phyloP scores from a whole-genome alignment of 2,888 invertebrate species.

The Morpho deidamia region DNA sequence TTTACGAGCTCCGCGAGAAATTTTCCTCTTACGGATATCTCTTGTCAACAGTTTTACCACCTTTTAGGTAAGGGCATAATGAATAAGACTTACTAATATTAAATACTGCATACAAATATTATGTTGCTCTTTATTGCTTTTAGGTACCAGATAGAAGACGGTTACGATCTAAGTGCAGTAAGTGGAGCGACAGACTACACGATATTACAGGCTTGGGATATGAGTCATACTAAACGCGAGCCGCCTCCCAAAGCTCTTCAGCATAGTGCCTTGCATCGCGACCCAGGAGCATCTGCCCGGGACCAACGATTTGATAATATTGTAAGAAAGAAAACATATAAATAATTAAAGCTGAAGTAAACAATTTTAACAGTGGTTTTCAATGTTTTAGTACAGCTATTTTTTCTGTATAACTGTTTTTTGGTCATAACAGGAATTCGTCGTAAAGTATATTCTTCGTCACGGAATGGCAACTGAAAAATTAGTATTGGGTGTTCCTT shows the following conservation, averaged over 20 bases:
- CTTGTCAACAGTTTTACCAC: constrained; percentile 78
- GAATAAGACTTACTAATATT: background rate
- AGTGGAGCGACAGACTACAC: constrained; percentile 82
- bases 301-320: constrained; percentile 69
- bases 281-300: constrained; percentile 59
- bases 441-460: constrained; percentile 82
- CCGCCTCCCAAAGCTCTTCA: constrained; percentile 64
- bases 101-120: background rate
- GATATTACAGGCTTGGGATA: constrained; percentile 82
- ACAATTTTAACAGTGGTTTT: background rate
- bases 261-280: constrained; percentile 70
- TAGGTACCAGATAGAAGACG: constrained; percentile 81
- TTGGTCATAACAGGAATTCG: constrained; percentile 74
- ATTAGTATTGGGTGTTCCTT: constrained; percentile 84
- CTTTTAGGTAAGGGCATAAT: constrained; percentile 63
- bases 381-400: background rate
- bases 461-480: constrained; percentile 82
- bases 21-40: constrained; percentile 77
- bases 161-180: constrained; percentile 80
- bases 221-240: constrained; percentile 65
- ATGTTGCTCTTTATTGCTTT: background rate
- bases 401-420: background rate
- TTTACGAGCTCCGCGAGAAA: constrained; percentile 80
- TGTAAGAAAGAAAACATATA: constrained; percentile 39
- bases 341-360: background rate